phyloP scores from a whole-genome alignment of 2,113 vertebrate species.

The Odocoileus virginianus region DNA sequence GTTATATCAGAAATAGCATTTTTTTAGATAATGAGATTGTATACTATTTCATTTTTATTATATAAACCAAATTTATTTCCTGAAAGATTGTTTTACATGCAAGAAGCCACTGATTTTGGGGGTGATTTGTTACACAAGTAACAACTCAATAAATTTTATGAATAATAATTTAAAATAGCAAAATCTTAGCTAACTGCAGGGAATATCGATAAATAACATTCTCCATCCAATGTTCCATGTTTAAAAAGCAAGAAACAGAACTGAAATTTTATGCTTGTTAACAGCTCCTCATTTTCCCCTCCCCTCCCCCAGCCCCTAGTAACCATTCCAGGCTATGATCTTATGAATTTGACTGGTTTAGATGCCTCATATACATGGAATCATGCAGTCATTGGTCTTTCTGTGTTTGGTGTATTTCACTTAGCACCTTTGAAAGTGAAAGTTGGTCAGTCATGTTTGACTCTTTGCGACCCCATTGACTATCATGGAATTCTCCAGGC shows the following conservation, averaged over 20 bases:
- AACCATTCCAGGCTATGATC: not conserved
- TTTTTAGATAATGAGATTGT: not conserved
- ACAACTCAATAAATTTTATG: not conserved
- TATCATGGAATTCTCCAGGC: not conserved
- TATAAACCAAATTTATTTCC: constrained; percentile 4
- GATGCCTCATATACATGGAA: not conserved
- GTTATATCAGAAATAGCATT: not conserved
- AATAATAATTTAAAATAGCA: constrained; percentile 8
- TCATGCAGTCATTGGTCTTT: not conserved
- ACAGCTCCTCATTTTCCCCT: not conserved
- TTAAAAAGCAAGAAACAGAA: not conserved
- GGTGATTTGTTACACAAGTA: not conserved
- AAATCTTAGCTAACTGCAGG: not conserved
- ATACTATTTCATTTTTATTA: constrained; percentile 12
- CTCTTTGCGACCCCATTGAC: not conserved
- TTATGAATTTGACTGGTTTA: not conserved
- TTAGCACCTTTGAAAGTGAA: not conserved
- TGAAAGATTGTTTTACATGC: not conserved
- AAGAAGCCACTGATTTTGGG: not conserved
- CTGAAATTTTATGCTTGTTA: not conserved
- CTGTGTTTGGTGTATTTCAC: not conserved
- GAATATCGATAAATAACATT: not conserved
- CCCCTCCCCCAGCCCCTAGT: not conserved
- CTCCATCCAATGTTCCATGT: not conserved
- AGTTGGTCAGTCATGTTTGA: not conserved